Base-by-base conservation (phyloP, 2,888 invertebrate genomes). In the Cataglyphis albicans region DNA sequence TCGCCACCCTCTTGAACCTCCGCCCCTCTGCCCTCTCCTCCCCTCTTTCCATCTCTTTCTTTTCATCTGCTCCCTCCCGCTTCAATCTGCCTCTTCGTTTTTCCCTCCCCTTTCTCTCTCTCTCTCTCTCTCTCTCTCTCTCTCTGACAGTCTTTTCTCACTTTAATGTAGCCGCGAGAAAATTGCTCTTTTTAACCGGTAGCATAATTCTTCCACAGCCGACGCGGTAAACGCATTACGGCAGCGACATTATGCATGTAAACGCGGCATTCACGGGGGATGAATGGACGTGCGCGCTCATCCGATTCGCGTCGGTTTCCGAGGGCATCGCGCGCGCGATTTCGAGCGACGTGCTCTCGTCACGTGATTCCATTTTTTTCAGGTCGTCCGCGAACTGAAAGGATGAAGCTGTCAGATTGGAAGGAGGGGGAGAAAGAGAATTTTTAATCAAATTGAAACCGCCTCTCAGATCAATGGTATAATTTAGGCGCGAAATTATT, bases 161-260 rank as follows among this genome's bases (percentile, higher is more conserved):
- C 72, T 76, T 68, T 83, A 64, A 76, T 55, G 73, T 76, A 81
- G 83, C 84, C 84, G 64, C 74, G 73, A 84, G 87, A 86, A 85
- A 87, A 89, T 90, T 92, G 90, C 90, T 91, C 91, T 91, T 91
- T 92, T 92, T 90, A 88, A 91, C 91, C 88, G 88, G 90, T 89
- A 81, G 89, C 89, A 89, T 90, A 92, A 91, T 91, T 92, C 91
- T 91, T 91, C 89, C 86, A 86, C 85, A 84, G 87, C 76, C 84
- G 88, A 84, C 90, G 88, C 83, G 90, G 86, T 91, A 92, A 92
- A 91, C 89, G 91, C 90, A 91, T 92, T 92, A 91, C 89, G 84
- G 87, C 80, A 84, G 74, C 65, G 85, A 83, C 85, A 91, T 92
- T 91, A 90, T 89, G 88, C 88, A 91, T 90, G 92, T 91, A 91